Evolutionary conservation across 2,888 invertebrate genomes (phyloP).

Genomic region (Luffia ferchaultella): DNA sequence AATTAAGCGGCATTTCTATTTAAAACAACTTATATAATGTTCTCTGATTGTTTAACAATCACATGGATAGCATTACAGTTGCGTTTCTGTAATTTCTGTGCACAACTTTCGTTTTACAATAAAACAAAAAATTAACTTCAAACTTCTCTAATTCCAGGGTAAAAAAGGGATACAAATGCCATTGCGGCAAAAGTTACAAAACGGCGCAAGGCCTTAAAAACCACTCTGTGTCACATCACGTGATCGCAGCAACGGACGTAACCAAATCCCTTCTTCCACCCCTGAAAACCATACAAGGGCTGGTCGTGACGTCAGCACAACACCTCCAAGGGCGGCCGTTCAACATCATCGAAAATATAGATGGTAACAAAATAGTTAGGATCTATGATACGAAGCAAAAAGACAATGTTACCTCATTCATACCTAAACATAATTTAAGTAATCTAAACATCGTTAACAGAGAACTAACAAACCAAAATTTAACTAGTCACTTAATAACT

Average conservation of each 20-base stretch:
- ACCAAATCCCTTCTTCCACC: not conserved
- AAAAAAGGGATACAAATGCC: slow-evolving; percentile 82
- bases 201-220: slow-evolving; percentile 80
- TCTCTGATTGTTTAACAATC: too few relatives aligned
- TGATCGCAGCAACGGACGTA: not conserved
- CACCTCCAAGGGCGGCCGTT: slow-evolving; percentile 24
- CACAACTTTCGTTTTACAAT: too few relatives aligned
- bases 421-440: slow-evolving; percentile 44
- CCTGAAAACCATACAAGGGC: slow-evolving; percentile 22
- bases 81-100: too few relatives aligned
- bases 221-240: slow-evolving; percentile 63
- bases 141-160: slow-evolving; percentile 72
- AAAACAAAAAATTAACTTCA: too few relatives aligned
- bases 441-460: slow-evolving; percentile 30
- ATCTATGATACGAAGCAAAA: slow-evolving; percentile 49
- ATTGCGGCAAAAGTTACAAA: slow-evolving; percentile 88
- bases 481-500: slow-evolving; percentile 18
- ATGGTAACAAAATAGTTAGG: slow-evolving; percentile 45
- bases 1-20: too few relatives aligned
- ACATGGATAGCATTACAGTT: too few relatives aligned
- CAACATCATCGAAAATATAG: slow-evolving; percentile 30
- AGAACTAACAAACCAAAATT: slow-evolving; percentile 17
- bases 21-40: too few relatives aligned
- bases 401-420: slow-evolving; percentile 42
- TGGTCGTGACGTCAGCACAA: slow-evolving; percentile 52